Conservation (phyloP, 2,113 vertebrate species). For the Phodopus roborovskii region DNA sequence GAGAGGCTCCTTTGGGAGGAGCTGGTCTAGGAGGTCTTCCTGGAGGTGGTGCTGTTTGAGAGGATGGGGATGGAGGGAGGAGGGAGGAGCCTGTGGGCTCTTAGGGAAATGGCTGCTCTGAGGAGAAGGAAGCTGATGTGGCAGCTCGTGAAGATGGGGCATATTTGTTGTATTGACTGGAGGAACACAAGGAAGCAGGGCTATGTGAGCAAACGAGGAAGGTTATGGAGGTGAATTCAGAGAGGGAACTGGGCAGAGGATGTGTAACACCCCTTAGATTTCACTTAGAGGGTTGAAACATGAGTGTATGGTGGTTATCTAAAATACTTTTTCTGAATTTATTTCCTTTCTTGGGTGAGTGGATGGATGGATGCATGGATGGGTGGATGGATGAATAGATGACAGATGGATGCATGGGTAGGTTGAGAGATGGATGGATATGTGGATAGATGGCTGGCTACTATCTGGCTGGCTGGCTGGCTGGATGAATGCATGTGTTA, state of each 20-base stretch:
- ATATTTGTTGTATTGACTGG: too few relatives aligned
- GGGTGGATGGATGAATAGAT: neutral
- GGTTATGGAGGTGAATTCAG: neutral
- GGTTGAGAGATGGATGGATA: neutral
- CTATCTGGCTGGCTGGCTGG: too few relatives aligned
- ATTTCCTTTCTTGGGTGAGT: neutral
- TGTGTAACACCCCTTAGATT: neutral
- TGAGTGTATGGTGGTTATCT: neutral
- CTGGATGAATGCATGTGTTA: too few relatives aligned
- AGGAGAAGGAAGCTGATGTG: neutral
- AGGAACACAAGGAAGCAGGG: neutral
- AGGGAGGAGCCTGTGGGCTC: neutral
- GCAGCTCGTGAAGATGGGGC: neutral
- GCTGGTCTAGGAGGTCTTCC: neutral
- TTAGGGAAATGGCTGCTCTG: neutral
- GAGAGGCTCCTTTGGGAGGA: neutral
- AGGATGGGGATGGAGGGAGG: neutral
- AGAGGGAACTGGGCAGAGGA: neutral
- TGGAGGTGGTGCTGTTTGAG: neutral
- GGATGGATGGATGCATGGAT: neutral
- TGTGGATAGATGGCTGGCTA: too few relatives aligned
- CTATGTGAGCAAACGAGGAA: neutral
- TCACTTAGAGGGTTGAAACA: neutral
- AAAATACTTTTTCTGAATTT: neutral
- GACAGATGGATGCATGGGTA: neutral